phyloP scores from a whole-genome alignment of 2,797 vertebrate species.

The Notamacropus eugenii region DNA sequence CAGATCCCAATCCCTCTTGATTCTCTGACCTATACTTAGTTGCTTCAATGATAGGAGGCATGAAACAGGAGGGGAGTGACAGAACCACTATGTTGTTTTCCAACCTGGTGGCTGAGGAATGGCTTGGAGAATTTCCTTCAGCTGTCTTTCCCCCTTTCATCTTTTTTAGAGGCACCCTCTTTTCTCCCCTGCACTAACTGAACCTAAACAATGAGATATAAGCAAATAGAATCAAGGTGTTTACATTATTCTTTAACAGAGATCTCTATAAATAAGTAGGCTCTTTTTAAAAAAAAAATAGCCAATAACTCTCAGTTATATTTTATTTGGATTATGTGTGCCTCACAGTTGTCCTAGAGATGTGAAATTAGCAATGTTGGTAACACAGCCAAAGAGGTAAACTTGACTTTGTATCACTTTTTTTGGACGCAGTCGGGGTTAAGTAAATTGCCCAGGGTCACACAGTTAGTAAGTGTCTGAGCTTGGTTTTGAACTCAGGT shows the following conservation, averaged over 20 bases:
- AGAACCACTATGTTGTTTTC: no score
- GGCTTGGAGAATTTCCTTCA: no score
- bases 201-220: not conserved
- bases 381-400: accelerated
- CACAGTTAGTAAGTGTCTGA: not conserved
- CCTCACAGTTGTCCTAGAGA: not conserved
- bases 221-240: not conserved
- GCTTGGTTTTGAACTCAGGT: not conserved
- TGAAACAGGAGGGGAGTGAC: not conserved
- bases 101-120: no score
- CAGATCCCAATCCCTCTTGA: not conserved
- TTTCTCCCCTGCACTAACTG: not conserved
- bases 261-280: not conserved
- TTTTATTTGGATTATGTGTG: not conserved
- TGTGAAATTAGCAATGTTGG: not conserved
- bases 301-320: not conserved
- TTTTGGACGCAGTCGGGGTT: not conserved
- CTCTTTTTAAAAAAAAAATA: not conserved
- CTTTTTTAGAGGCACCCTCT: not conserved
- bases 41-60: no score
- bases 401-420: not conserved
- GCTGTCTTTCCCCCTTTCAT: not conserved
- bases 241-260: not conserved
- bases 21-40: not conserved
- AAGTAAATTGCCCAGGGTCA: not conserved